phyloP scores from a whole-genome alignment of 2,888 invertebrate species.

The Cephonodes hylas region DNA sequence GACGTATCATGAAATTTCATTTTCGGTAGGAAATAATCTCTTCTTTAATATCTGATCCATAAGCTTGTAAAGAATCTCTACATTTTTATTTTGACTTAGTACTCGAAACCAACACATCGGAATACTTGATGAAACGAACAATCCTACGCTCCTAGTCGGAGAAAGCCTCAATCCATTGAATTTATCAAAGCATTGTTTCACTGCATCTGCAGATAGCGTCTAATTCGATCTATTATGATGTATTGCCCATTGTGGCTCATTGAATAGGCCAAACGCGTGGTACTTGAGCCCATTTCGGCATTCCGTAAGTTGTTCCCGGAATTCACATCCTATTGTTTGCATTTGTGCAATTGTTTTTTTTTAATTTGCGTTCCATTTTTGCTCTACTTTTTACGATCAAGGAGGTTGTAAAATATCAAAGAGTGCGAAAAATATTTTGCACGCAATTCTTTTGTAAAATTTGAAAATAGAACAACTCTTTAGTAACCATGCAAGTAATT shows the following conservation, averaged over 20 bases:
- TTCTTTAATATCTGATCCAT: no score
- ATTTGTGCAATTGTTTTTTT: constrained; percentile 12
- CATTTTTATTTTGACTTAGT: background rate
- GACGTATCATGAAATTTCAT: no score
- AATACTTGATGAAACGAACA: background rate
- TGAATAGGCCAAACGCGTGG: constrained; percentile 17
- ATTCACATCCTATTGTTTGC: constrained; percentile 25
- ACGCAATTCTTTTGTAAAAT: background rate
- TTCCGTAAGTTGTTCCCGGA: constrained; percentile 52
- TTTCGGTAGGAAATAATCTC: no score
- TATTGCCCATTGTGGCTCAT: constrained; percentile 11
- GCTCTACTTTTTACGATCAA: background rate
- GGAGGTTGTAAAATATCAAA: background rate
- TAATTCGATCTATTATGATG: constrained; percentile 17
- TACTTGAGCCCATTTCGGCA: constrained; percentile 25
- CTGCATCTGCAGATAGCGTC: background rate
- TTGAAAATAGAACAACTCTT: background rate
- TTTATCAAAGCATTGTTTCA: background rate
- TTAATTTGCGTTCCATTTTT: background rate
- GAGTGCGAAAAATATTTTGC: background rate
- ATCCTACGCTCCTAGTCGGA: background rate
- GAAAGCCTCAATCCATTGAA: background rate
- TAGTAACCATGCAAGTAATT: background rate
- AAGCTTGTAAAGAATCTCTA: no score
- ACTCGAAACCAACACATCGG: background rate